phyloP scores from a whole-genome alignment of 2,888 invertebrate genomes.

The Idaea dimidiata region DNA sequence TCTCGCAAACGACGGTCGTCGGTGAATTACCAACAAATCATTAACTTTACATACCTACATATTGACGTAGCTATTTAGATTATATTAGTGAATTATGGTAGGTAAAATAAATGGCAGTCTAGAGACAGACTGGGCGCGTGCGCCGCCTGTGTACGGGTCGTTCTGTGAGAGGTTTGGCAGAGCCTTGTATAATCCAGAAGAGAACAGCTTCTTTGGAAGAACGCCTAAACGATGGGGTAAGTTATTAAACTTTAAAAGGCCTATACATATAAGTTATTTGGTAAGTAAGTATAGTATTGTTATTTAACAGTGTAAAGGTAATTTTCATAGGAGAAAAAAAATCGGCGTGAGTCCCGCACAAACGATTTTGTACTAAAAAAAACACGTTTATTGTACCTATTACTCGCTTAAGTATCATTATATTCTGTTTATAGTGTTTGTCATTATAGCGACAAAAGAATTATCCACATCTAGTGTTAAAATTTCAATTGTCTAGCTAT shows the following conservation, averaged over 20 bases:
- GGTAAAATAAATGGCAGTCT: conserved; percentile 56
- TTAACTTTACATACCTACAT: conserved; percentile 10
- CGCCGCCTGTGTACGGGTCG: conserved; percentile 52
- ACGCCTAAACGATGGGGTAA: conserved; percentile 74
- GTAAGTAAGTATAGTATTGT: too few relatives aligned
- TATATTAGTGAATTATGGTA: conserved; percentile 39
- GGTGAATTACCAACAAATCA: not conserved
- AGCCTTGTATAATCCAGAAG: conserved; percentile 61
- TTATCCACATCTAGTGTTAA: too few relatives aligned
- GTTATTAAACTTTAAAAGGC: conserved; percentile 27
- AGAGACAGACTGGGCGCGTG: conserved; percentile 63
- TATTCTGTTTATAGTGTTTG: too few relatives aligned
- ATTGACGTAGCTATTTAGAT: conserved; percentile 7
- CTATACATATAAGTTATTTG: too few relatives aligned
- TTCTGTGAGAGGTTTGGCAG: conserved; percentile 46
- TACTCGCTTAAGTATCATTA: too few relatives aligned
- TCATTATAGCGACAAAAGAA: too few relatives aligned
- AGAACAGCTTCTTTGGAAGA: conserved; percentile 65
- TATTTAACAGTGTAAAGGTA: too few relatives aligned
- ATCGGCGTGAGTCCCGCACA: too few relatives aligned
- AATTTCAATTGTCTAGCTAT: too few relatives aligned
- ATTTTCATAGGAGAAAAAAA: too few relatives aligned
- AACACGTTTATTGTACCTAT: too few relatives aligned
- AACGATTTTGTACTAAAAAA: too few relatives aligned
- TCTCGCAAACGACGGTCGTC: conserved; percentile 38